A percentile compares a stretch with the other conserved stretches of the same genome.
phyloP scores from a whole-genome alignment of 1,140 invertebrate genomes.

The Mamestra configurata region DNA sequence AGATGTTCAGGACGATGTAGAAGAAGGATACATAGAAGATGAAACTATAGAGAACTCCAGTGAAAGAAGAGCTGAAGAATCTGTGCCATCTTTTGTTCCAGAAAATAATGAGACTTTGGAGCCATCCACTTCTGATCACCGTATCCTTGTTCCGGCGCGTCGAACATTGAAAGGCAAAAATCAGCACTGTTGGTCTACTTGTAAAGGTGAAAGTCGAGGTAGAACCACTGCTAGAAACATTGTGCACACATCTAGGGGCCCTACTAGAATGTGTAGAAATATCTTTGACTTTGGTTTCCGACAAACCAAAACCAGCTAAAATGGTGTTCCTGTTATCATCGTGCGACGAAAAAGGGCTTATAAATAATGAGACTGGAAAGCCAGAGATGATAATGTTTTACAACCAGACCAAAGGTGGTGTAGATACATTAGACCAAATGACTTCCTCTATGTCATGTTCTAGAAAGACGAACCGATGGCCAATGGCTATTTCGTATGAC shows the following conservation, averaged over 20 bases:
- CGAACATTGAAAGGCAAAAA: conserved; percentile 20
- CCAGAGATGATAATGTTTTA: conserved; percentile 60
- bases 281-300: neutral
- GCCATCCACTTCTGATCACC: neutral
- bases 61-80: neutral
- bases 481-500: conserved; percentile 60
- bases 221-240: neutral
- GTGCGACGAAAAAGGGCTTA: conserved; percentile 52
- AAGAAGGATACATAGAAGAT: conserved; percentile 7
- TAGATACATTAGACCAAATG: conserved; percentile 80
- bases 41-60: conserved; percentile 21
- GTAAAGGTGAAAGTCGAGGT: conserved; percentile 3
- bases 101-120: conserved; percentile 1
- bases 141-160: neutral
- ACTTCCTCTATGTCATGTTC: conserved; percentile 66
- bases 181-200: conserved; percentile 12
- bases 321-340: conserved; percentile 74
- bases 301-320: conserved; percentile 55
- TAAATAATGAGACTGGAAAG: conserved; percentile 63
- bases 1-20: neutral
- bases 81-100: neutral
- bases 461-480: conserved; percentile 73
- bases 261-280: no score
- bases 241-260: neutral
- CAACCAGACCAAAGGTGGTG: conserved; percentile 55